A percentile compares a stretch with the other conserved stretches of the same genome.
Conservation (phyloP, 2,797 vertebrate species). For the Channa striata region DNA sequence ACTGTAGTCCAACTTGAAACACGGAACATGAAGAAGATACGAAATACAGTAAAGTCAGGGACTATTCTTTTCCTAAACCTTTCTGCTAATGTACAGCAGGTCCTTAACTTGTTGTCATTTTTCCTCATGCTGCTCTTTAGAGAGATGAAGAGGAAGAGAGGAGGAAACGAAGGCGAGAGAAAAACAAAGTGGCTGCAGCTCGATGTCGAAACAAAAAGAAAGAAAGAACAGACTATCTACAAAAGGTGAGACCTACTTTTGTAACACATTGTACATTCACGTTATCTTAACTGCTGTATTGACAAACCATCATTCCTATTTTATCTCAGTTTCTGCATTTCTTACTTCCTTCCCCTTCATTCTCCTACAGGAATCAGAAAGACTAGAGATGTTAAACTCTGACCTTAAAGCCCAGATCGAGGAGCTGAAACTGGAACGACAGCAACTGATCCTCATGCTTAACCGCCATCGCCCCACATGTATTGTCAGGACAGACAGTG, state of each 20-base stretch:
- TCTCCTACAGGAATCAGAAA: slow-evolving; percentile 90
- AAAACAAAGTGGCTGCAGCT: slow-evolving; percentile 98
- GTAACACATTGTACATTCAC: neutral
- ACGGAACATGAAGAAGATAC: neutral
- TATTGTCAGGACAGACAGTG: slow-evolving; percentile 94
- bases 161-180: slow-evolving; percentile 95
- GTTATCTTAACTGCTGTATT: neutral
- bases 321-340: neutral
- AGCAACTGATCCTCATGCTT: slow-evolving; percentile 96
- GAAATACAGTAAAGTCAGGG: neutral
- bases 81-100: neutral
- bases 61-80: neutral
- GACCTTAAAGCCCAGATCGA: slow-evolving; percentile 97
- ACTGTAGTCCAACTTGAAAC: neutral
- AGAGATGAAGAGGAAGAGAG: slow-evolving; percentile 95
- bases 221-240: slow-evolving; percentile 96
- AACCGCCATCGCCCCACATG: slow-evolving; percentile 97
- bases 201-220: slow-evolving; percentile 99
- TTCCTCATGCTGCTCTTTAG: slow-evolving; percentile 67
- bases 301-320: neutral
- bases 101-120: neutral
- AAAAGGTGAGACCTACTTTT: slow-evolving; percentile 85
- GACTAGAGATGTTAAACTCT: slow-evolving; percentile 95
- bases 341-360: neutral
- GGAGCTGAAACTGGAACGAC: slow-evolving; percentile 94